A percentile compares a stretch with the other conserved stretches of the same genome.
Evolutionary conservation across 2,797 vertebrate genomes (phyloP).

Genomic region (Parotocinclus haroldoi): DNA sequence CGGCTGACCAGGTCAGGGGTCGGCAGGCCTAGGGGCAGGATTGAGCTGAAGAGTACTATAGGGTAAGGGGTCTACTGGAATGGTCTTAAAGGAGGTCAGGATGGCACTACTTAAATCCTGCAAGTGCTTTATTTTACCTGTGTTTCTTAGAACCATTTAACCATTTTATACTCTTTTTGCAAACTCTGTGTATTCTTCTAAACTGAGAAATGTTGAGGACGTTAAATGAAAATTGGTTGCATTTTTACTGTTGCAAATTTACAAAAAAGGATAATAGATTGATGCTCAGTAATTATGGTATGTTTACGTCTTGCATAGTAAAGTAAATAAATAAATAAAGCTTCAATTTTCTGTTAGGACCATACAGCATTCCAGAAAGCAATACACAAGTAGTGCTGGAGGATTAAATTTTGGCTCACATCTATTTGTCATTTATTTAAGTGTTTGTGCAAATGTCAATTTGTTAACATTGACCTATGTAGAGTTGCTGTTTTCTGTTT

Average conservation of each 20-base stretch:
- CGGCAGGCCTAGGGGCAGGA: slow-evolving; percentile 70
- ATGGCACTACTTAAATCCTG: slow-evolving; percentile 59
- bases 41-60: slow-evolving; percentile 70
- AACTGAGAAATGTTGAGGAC: slow-evolving; percentile 60
- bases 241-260: not conserved
- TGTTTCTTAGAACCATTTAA: slow-evolving; percentile 58
- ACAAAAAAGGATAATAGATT: not conserved
- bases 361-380: slow-evolving; percentile 20
- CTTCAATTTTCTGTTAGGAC: slow-evolving; percentile 49
- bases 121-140: slow-evolving; percentile 28
- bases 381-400: slow-evolving; percentile 65
- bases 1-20: slow-evolving; percentile 80
- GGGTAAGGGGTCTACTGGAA: slow-evolving; percentile 62
- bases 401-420: slow-evolving; percentile 58
- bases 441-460: slow-evolving; percentile 21
- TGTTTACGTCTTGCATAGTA: slow-evolving; percentile 48
- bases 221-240: too few relatives aligned
- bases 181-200: slow-evolving; percentile 43
- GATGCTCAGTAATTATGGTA: slow-evolving; percentile 54
- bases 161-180: slow-evolving; percentile 58
- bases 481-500: slow-evolving; percentile 22
- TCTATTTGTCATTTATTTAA: slow-evolving; percentile 49
- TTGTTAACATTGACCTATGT: slow-evolving; percentile 19
- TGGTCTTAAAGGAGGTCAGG: slow-evolving; percentile 67
- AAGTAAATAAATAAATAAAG: too few relatives aligned